Evolutionary conservation across 2,888 invertebrate species (phyloP).

Genomic region (Platerodrilus igneus): DNA sequence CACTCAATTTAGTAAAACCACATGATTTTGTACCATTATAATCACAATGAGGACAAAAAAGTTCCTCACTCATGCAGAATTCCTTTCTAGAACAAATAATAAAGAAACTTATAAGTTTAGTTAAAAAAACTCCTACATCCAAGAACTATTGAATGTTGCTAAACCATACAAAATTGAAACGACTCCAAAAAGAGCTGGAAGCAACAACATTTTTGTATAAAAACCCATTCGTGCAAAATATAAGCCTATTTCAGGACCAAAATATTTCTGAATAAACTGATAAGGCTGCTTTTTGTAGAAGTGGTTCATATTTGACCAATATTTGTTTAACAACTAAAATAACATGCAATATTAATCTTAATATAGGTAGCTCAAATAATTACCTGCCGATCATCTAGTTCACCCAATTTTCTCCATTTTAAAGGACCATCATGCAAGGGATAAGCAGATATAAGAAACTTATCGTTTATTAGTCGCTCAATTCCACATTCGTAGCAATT

Average conservation of each 20-base stretch:
- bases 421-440: conserved; percentile 43
- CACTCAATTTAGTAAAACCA: no score
- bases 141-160: no score
- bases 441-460: conserved; percentile 37
- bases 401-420: conserved; percentile 34
- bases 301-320: conserved; percentile 54
- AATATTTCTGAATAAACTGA: conserved; percentile 55
- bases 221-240: conserved; percentile 46
- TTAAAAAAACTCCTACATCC: no score
- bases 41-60: no score
- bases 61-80: no score
- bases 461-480: conserved; percentile 26
- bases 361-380: not conserved
- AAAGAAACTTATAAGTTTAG: no score
- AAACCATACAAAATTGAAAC: no score
- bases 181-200: no score
- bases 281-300: conserved; percentile 57
- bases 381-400: conserved; percentile 43
- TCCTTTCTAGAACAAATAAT: no score
- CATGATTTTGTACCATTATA: no score
- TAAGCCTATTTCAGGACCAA: conserved; percentile 53
- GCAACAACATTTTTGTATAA: conserved; percentile 2
- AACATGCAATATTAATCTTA: conserved; percentile 1
- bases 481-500: not conserved
- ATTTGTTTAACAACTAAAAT: conserved; percentile 52